phyloP scores from a whole-genome alignment of 2,113 vertebrate genomes.

The Redunca redunca region DNA sequence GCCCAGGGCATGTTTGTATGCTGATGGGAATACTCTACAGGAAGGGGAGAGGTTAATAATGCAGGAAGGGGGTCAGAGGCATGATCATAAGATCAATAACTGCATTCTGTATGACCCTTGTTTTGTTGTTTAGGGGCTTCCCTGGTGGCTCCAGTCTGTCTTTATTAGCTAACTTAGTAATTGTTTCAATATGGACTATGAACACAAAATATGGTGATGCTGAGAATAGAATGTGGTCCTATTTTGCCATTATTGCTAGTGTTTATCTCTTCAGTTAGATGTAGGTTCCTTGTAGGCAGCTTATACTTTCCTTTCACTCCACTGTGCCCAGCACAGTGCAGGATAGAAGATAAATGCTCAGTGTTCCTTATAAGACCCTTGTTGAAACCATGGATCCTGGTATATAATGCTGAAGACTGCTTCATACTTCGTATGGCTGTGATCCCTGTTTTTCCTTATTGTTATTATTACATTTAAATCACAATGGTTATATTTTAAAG shows the following conservation, averaged over 20 bases:
- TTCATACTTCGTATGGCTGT: not conserved
- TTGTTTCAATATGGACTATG: not conserved
- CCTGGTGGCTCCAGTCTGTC: not conserved
- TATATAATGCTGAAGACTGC: not conserved
- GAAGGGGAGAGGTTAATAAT: not conserved
- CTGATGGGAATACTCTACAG: not conserved
- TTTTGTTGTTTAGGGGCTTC: not conserved
- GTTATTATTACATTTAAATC: not conserved
- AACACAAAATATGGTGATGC: not conserved
- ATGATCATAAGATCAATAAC: not conserved
- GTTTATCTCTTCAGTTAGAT: not conserved
- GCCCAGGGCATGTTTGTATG: not conserved
- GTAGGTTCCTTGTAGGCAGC: not conserved
- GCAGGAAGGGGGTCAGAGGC: not conserved
- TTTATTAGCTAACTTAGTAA: not conserved
- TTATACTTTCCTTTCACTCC: not conserved
- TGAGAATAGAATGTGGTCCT: not conserved
- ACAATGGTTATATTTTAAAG: not conserved
- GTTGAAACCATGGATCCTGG: not conserved
- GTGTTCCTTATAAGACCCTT: not conserved
- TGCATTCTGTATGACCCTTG: not conserved
- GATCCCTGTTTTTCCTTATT: not conserved
- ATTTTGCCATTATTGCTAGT: not conserved
- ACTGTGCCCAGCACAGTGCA: not conserved
- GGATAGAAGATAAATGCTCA: not conserved